Evolutionary conservation across 2,797 vertebrate species (phyloP).

Genomic region (Margarornis squamiger): DNA sequence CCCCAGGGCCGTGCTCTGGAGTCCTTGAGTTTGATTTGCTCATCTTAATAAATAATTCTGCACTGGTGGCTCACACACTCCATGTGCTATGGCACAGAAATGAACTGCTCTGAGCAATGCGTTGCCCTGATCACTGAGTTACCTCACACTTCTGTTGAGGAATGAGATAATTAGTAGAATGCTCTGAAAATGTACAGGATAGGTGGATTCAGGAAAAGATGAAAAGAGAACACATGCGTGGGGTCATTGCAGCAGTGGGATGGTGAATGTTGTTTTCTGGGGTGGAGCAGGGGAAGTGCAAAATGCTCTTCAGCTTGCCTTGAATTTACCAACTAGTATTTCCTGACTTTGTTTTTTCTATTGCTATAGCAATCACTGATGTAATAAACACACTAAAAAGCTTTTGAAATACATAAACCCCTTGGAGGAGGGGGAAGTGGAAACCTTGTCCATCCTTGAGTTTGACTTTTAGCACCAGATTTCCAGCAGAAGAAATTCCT

Average conservation of each 20-base stretch:
- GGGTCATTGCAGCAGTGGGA: background rate
- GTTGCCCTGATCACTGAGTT: background rate
- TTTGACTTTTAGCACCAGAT: background rate
- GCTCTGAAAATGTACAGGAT: background rate
- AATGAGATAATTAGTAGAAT: background rate
- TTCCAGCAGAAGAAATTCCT: background rate
- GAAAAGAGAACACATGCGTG: background rate
- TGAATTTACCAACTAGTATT: background rate
- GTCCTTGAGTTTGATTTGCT: background rate
- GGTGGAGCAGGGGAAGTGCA: background rate
- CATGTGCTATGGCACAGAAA: background rate
- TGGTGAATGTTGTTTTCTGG: background rate
- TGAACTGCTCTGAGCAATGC: background rate
- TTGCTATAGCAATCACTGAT: background rate
- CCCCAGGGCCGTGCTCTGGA: background rate
- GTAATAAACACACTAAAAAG: background rate
- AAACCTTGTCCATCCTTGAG: background rate
- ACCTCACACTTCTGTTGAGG: background rate
- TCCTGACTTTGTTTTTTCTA: background rate
- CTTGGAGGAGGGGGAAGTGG: background rate
- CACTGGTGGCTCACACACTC: background rate
- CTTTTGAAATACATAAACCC: background rate
- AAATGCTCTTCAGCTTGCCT: background rate
- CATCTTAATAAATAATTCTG: background rate
- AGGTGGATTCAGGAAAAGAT: background rate